Evolutionary conservation across 2,888 invertebrate genomes (phyloP).

Genomic region (Agelastica alni): DNA sequence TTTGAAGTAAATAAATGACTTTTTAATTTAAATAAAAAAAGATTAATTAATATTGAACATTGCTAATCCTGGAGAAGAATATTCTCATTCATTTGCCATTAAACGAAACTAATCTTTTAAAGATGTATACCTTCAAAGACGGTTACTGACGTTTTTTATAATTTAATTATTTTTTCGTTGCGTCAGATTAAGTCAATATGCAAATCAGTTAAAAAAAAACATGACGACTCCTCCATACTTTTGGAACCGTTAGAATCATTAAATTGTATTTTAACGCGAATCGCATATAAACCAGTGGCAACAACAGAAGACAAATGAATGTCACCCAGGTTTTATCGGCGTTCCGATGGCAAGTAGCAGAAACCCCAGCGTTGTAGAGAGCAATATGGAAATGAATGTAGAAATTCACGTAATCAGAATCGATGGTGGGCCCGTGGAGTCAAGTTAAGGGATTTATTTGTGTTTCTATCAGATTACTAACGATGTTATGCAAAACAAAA

Average conservation of each 20-base stretch:
- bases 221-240: slow-evolving; percentile 3
- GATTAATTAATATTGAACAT: too few relatives aligned
- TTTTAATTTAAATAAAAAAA: too few relatives aligned
- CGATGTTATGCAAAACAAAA: slow-evolving; percentile 45
- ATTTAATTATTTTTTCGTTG: slow-evolving; percentile 5
- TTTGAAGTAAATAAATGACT: too few relatives aligned
- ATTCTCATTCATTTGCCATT: too few relatives aligned
- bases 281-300: slow-evolving; percentile 19
- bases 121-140: slow-evolving; percentile 4
- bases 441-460: slow-evolving; percentile 42
- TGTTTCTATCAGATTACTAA: slow-evolving; percentile 44
- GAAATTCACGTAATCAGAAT: slow-evolving; percentile 29
- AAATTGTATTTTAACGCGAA: slow-evolving; percentile 27
- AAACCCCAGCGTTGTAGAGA: slow-evolving; percentile 17
- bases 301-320: slow-evolving; percentile 25
- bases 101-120: slow-evolving; percentile 11
- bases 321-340: slow-evolving; percentile 22
- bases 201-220: slow-evolving; percentile 16
- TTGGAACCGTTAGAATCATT: slow-evolving; percentile 24
- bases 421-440: slow-evolving; percentile 30
- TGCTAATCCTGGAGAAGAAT: too few relatives aligned
- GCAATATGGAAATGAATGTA: slow-evolving; percentile 32
- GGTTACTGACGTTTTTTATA: slow-evolving; percentile 7
- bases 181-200: slow-evolving; percentile 12
- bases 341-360: slow-evolving; percentile 22